A percentile compares a stretch with the other conserved stretches of the same genome.
Conservation (phyloP, 2,113 vertebrate genomes). For the Mugil cephalus region DNA sequence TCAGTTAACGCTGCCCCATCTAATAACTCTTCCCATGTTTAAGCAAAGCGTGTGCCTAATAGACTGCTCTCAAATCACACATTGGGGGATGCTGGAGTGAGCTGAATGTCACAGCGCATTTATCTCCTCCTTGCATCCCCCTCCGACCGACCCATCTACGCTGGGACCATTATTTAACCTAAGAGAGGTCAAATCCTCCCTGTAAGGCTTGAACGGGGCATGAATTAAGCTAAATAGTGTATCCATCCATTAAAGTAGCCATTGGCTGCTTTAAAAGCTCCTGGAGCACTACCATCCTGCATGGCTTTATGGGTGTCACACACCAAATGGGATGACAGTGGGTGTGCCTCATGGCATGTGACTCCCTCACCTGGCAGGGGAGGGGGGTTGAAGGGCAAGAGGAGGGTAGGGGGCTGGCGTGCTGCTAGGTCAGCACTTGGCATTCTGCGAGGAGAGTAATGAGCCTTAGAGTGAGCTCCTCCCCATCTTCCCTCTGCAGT, state of each 20-base stretch:
- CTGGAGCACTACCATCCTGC: conserved; percentile 39
- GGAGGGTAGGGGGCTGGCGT: conserved; percentile 50
- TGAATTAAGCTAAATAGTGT: conserved; percentile 72
- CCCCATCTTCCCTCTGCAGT: conserved; percentile 42
- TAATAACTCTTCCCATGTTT: conserved; percentile 79
- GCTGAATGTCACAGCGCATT: conserved; percentile 78
- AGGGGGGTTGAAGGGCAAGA: conserved; percentile 70
- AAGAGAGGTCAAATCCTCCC: conserved; percentile 79
- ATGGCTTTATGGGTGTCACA: conserved; percentile 65
- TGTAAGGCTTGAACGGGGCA: conserved; percentile 59
- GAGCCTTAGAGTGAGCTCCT: conserved; percentile 67
- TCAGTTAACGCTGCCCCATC: conserved; percentile 69
- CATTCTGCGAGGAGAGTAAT: conserved; percentile 71
- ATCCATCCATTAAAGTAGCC: conserved; percentile 69
- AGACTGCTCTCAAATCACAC: conserved; percentile 80
- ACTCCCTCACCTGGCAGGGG: conserved; percentile 64
- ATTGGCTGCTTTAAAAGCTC: conserved; percentile 59
- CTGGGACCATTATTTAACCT: conserved; percentile 79
- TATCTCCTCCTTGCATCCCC: conserved; percentile 67
- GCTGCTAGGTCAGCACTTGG: conserved; percentile 79
- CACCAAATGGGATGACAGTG: conserved; percentile 56
- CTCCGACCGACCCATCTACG: conserved; percentile 59
- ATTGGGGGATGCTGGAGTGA: conserved; percentile 72
- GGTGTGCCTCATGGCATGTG: conserved; percentile 50
- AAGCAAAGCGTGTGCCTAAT: conserved; percentile 75